Evolutionary conservation across 2,888 invertebrate species (phyloP).

Genomic region (Himalopsyche tibetana): DNA sequence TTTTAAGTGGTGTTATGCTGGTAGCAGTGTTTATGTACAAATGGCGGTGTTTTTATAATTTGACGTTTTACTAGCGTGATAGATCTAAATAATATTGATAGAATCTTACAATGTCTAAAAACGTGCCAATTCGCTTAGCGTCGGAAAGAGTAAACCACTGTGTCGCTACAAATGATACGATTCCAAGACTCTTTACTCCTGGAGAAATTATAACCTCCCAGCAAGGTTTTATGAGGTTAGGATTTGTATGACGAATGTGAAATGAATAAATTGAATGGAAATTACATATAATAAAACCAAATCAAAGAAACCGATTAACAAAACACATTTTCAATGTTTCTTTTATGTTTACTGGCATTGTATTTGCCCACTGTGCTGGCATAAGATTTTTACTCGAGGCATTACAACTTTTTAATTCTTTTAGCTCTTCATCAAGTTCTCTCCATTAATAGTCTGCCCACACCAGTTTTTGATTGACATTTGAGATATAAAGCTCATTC

Average conservation of each 20-base stretch:
- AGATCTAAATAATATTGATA: neutral
- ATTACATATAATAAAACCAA: neutral
- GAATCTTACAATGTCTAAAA: slow-evolving; percentile 72
- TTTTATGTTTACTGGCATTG: neutral
- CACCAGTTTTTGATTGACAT: too few relatives aligned
- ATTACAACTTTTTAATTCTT: too few relatives aligned
- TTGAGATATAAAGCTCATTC: too few relatives aligned
- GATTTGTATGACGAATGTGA: neutral
- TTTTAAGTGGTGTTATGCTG: too few relatives aligned
- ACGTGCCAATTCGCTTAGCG: slow-evolving; percentile 81
- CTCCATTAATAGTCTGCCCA: too few relatives aligned
- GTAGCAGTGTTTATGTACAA: too few relatives aligned
- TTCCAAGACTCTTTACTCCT: slow-evolving; percentile 87
- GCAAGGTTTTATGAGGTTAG: slow-evolving; percentile 89
- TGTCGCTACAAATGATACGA: slow-evolving; percentile 76
- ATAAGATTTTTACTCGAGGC: neutral
- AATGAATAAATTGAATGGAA: neutral
- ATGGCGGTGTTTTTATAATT: neutral
- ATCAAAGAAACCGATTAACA: neutral
- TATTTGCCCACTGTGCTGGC: slow-evolving; percentile 28
- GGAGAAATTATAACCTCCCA: slow-evolving; percentile 92
- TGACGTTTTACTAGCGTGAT: neutral
- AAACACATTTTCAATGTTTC: slow-evolving; percentile 19
- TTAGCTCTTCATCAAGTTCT: too few relatives aligned
- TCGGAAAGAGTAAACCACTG: slow-evolving; percentile 80